Evolutionary conservation across 2,113 vertebrate genomes (phyloP), one percentile per base, ranked within the genome.

Genomic region (Ochotona curzoniae): DNA sequence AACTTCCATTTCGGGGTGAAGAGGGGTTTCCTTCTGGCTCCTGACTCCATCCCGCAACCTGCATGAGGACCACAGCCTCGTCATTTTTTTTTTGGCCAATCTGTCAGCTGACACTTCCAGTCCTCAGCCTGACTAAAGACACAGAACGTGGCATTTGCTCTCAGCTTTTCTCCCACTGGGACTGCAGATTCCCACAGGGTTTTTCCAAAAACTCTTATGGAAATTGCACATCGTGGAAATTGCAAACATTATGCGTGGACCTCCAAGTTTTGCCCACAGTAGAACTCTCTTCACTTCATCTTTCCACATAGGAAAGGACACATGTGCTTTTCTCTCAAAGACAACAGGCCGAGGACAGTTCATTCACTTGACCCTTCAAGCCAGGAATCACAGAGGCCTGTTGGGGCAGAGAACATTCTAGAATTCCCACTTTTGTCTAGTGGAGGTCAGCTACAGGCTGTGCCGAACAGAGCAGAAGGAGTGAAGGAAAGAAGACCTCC

Each of bases 371-470:
- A 26, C 7, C 47, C 60, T 32, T 85, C 60, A 57, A n/a, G 10
- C 69, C 47, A 74, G 81, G 57, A 28, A 30, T 63, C 64, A 8
- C 20, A 2, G 0, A 9, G 9, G 12, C 61, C 8, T 88, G 3
- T 61, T 71, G 18, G 8, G 21, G 38, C 7, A 74, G 26, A 70
- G 64, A 67, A 61, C 64, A 67, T 32, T 69, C 69, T 26, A 71
- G 75, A n/a, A 35, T 44, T 1, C 47, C 8, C 47, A 0, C 9
- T 64, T 61, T 25, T 51, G 70, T 92, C 96, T 96, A 64, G 81
- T 84, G 88, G 89, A 95, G 86, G n/a, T 83, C 71, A 84, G 87
- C 85, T 84, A 61, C 69, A 73, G 83, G 74, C 49, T 51, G 11
- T 75, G 57, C 79, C 64, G 47, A 87, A 0, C 30, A 86, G 86